Percentiles rank a stretch among this genome's conserved stretches.
These are phyloP conservation scores for Pseudococcus longispinus DNA, from an alignment of 2,888 invertebrate genomes.

Conservation along the genomic window DNA sequence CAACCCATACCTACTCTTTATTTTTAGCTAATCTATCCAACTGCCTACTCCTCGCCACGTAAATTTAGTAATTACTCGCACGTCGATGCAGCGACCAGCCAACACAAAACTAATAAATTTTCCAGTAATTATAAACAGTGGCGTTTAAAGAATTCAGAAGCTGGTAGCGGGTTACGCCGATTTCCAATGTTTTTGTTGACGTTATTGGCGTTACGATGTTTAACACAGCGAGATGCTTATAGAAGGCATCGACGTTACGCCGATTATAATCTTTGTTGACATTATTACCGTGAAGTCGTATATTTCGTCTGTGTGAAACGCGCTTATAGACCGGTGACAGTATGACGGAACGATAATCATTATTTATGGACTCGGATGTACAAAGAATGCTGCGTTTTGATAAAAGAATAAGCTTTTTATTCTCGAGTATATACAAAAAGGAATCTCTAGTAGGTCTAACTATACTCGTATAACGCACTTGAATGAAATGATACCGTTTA, in stretches of 20 bases:
- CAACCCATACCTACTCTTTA: not conserved
- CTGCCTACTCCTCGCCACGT: not conserved
- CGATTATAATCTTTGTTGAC: constrained; percentile 38
- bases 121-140: not conserved
- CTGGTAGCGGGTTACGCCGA: constrained; percentile 28
- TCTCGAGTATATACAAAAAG: not conserved
- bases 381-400: not conserved
- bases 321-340: not conserved
- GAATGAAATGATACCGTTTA: not conserved
- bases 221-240: not conserved
- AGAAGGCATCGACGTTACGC: constrained; percentile 25
- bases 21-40: not conserved
- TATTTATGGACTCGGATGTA: constrained; percentile 3
- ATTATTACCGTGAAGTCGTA: constrained; percentile 31
- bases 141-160: not conserved
- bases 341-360: constrained; percentile 38
- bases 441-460: not conserved
- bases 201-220: constrained; percentile 21
- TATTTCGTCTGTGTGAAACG: constrained; percentile 12
- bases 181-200: constrained; percentile 24
- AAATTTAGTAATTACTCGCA: not conserved
- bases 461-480: no score
- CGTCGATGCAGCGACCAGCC: not conserved
- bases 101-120: not conserved
- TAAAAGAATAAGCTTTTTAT: not conserved